Base-by-base conservation (phyloP, 2,888 invertebrate genomes). In the Rhagium mordax region DNA sequence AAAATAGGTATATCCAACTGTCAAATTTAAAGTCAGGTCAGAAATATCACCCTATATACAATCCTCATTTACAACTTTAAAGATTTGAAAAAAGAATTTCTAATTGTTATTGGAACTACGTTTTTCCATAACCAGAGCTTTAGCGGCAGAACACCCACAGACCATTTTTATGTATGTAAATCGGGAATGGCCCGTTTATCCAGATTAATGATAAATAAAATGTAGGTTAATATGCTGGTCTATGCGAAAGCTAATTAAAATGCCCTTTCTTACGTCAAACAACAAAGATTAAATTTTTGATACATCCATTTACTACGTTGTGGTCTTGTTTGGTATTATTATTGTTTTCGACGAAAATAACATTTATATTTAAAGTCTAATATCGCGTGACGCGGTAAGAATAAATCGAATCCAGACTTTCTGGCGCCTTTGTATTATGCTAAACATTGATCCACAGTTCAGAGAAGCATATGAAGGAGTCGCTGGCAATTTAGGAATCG, bases 381-480 rank as follows among this genome's bases (percentile, higher is more conserved):
- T 66, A 76, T 81, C 78, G 81, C 81, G 80, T 81, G 81, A 77
- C 74, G 71, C 74, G 29, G 49, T 18, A 51, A 51, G 62, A 74
- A 72, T 77, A 77, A n/a, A 81, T 81, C 76, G 78, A 80, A 80
- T 76, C 76, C 78, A 81, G 81, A 81, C 80, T 76, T 77, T 71
- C 73, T 57, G 81, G 79, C 81, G 80, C 79, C 81, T 72, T 74
- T 68, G 70, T 77, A 74, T 72, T 72, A 51, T 68, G 74, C 48
- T 64, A 65, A 41, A 70, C 67, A 66, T 78, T 76, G 76, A 78
- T 76, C 78, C 73, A 55, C 41, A 60, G 24, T 62, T 62, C 33
- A 29, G 41, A 33, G 21, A 51, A 51, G 51, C 51, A 16, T 18
- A 51, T 51, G 51, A 51, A 51, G 51, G 51, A 51, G 51, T 51